Percentiles rank a stretch among this genome's conserved stretches.
phyloP scores from a whole-genome alignment of 2,888 invertebrate species.

The Drosophila putrida region DNA sequence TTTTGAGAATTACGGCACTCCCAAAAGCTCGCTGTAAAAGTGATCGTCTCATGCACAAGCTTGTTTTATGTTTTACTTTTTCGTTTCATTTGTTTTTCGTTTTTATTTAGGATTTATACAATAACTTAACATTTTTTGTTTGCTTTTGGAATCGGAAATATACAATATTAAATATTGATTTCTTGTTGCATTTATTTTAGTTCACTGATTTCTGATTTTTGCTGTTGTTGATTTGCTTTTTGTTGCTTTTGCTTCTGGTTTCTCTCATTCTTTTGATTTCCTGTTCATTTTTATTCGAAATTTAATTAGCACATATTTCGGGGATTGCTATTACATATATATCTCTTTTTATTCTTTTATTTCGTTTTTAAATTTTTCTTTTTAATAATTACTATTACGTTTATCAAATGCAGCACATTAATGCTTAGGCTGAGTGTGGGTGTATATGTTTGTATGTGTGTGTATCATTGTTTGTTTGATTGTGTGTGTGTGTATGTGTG shows the following conservation, averaged over 20 bases:
- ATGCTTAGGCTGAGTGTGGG: slow-evolving; percentile 67
- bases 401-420: slow-evolving; percentile 75
- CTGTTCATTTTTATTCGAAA: slow-evolving; percentile 38
- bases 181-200: slow-evolving; percentile 44
- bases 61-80: slow-evolving; percentile 7
- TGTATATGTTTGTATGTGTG: slow-evolving; percentile 20
- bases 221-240: slow-evolving; percentile 29
- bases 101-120: slow-evolving; percentile 77
- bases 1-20: neutral
- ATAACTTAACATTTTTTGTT: slow-evolving; percentile 78
- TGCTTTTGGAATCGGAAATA: slow-evolving; percentile 80
- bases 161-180: slow-evolving; percentile 83
- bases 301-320: slow-evolving; percentile 50
- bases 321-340: slow-evolving; percentile 49
- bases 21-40: slow-evolving; percentile 7
- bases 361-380: slow-evolving; percentile 12
- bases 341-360: slow-evolving; percentile 24
- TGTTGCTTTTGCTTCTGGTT: slow-evolving; percentile 32
- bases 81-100: slow-evolving; percentile 15
- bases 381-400: slow-evolving; percentile 58
- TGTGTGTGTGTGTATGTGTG: slow-evolving; percentile 35
- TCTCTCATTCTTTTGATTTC: slow-evolving; percentile 31
- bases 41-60: neutral
- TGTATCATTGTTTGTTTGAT: slow-evolving; percentile 10
- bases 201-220: slow-evolving; percentile 38